Evolutionary conservation across 1,140 invertebrate genomes (phyloP).

Genomic region (Dendrolimus kikuchii): DNA sequence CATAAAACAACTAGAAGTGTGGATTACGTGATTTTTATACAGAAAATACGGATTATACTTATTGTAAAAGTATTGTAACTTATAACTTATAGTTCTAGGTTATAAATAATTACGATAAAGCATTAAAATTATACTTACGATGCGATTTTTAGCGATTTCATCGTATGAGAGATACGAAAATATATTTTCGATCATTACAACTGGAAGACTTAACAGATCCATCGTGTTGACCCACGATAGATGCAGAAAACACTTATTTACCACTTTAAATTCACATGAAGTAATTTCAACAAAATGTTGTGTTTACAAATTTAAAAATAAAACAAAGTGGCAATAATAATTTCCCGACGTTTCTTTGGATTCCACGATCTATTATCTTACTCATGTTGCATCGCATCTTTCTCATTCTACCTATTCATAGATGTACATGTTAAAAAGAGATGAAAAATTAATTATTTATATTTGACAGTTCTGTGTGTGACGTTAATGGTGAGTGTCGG

Average conservation of each 20-base stretch:
- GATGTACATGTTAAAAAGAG: no score
- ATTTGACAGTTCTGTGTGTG: no score
- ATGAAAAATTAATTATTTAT: no score
- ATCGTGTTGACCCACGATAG: constrained; percentile 31
- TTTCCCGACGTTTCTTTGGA: constrained; percentile 28
- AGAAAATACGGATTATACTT: no score
- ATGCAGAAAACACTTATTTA: constrained; percentile 14
- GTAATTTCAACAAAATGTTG: constrained; percentile 9
- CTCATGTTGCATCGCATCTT: constrained; percentile 12
- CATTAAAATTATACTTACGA: constrained; percentile 75
- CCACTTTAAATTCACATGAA: constrained; percentile 17
- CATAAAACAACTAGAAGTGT: constrained; percentile 7
- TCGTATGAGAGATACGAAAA: constrained; percentile 85
- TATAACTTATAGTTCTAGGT: no score
- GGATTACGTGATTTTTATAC: constrained; percentile 8
- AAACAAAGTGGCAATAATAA: constrained; percentile 15
- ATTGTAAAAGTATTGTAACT: no score
- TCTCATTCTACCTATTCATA: background rate
- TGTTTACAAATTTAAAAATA: constrained; percentile 27
- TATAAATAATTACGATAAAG: background rate
- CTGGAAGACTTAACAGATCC: constrained; percentile 77
- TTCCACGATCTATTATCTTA: background rate
- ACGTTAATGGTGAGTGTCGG: no score
- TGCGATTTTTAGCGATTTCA: constrained; percentile 84
- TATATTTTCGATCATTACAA: constrained; percentile 85